These are phyloP conservation scores for Zeugodacus cucurbitae DNA, from an alignment of 1,140 invertebrate genomes.

Conservation along the genomic window DNA sequence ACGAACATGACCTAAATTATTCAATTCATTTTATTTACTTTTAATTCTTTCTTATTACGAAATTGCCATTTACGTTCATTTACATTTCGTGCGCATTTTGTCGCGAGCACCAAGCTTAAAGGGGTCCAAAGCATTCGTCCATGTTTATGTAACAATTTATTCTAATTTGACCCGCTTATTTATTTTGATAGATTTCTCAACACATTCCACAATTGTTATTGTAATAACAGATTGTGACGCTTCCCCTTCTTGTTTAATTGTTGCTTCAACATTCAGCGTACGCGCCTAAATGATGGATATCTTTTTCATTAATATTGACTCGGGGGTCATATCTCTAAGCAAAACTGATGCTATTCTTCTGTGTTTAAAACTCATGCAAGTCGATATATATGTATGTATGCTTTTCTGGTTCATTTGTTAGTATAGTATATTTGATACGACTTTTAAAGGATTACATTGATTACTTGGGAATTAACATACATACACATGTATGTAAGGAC, in stretches of 20 bases:
- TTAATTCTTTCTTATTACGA: constrained; percentile 34
- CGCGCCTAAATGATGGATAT: constrained; percentile 38
- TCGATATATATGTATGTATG: too few species aligned
- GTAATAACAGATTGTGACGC: background rate
- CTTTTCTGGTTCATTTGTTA: background rate
- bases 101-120: background rate
- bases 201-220: constrained; percentile 29
- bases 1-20: constrained; percentile 41
- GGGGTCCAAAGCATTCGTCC: background rate
- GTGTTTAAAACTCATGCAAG: background rate
- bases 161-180: constrained; percentile 40
- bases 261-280: background rate
- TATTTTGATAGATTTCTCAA: constrained; percentile 35
- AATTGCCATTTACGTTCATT: constrained; percentile 9
- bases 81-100: background rate
- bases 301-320: constrained; percentile 41
- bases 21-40: constrained; percentile 42
- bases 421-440: background rate
- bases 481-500: background rate
- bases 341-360: background rate
- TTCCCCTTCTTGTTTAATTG: constrained; percentile 39
- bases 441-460: background rate
- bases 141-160: constrained; percentile 38
- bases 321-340: background rate
- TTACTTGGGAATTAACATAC: background rate